Evolutionary conservation across 2,888 invertebrate genomes (phyloP), one percentile per base, ranked within the genome.

Genomic region (Nomada flava): DNA sequence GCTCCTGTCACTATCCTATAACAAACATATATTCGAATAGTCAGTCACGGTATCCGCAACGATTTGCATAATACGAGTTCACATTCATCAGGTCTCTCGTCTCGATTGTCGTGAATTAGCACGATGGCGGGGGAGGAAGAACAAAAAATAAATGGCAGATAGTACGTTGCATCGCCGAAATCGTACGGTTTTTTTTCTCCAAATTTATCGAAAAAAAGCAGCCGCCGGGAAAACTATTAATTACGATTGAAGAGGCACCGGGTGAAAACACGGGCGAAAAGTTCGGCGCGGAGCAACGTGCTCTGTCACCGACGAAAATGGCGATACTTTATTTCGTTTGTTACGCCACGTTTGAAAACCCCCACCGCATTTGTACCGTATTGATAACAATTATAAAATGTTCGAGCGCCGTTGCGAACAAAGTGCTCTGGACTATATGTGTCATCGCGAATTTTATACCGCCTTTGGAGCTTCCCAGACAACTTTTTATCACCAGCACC

Each of bases 1-100:
- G 89, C 93, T 93, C 88, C 93, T 93, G 85, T 93, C 93, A 83
- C 93, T 93, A 59, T 93, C 93, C 93, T 94, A 89, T 13, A 90
- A 91, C 71, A 89, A 76, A 69, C 42, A 57, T 20, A 20, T 3
- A 47, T 47, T 47, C 47, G 47, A 76, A 76, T 57, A 29, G 55
- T 76, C 18, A 67, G 36, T 50, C 44, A 20, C 18, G 26, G 10
- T 15, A 47, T 15, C 47, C 3, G 3, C 1, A 47, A n/a, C 18
- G 36, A 74, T 55, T 60, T 26, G 23, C 52, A 23, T 55, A 50
- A 69, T 65, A 26, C 26, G 23, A 60, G 10, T 7, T 53, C 26
- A 69, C 23, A 29, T 7, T 13, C 7, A 15, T 64, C 20, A 5
- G 47, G 23, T 3, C 2, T 20, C 36, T 15, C 47, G 15, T 36